Percentiles rank a stretch among this genome's conserved stretches.
These are phyloP conservation scores for human (Homo sapiens) DNA, from an alignment of 2,113 vertebrate genomes.

Conservation along the genomic window DNA sequence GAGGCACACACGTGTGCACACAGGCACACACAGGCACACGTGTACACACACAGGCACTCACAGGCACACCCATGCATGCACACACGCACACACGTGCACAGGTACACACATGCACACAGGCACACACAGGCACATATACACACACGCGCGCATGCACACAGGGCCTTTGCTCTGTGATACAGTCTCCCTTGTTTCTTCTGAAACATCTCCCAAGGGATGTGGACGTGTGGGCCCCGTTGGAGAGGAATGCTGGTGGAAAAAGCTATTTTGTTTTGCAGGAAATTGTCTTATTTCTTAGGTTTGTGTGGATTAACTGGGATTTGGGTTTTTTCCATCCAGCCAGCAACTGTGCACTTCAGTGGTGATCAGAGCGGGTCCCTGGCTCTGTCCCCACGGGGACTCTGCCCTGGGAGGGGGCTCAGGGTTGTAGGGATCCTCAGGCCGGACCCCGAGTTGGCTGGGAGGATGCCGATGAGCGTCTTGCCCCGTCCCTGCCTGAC, in stretches of 20 bases:
- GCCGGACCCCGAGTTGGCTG: background rate
- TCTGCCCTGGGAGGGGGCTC: background rate
- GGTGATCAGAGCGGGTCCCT: fast-evolving
- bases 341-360: background rate
- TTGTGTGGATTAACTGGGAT: background rate
- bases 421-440: background rate
- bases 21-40: too few relatives aligned
- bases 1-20: too few relatives aligned
- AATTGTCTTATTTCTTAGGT: background rate
- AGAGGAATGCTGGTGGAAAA: background rate
- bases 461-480: background rate
- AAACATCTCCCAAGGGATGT: fast-evolving
- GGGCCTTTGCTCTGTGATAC: fast-evolving
- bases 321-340: background rate
- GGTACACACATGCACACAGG: too few relatives aligned
- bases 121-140: fast-evolving
- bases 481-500: background rate
- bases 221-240: fast-evolving
- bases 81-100: too few relatives aligned
- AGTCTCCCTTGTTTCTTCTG: background rate
- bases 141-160: background rate
- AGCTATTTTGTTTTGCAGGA: background rate
- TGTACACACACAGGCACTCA: background rate
- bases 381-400: background rate
- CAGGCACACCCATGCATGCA: background rate